Evolutionary conservation across 2,113 vertebrate genomes (phyloP), one percentile per base, ranked within the genome.

Genomic region (Panurus biarmicus): DNA sequence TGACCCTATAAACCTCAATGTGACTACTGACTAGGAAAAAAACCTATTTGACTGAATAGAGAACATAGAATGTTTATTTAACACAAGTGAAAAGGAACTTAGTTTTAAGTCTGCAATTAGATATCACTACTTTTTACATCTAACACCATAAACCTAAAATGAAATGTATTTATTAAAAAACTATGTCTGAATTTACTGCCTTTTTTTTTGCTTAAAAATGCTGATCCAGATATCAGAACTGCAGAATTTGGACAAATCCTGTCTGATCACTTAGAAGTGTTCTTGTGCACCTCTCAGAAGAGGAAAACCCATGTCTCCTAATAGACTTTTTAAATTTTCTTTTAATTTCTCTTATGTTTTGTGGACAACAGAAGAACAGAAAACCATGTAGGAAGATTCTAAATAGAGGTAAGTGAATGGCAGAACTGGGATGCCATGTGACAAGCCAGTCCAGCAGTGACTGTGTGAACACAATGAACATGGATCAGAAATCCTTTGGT

Each of bases 361-460:
- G 20, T 78, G 48, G 24, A 10, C 3, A 1, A 42, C 15, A 82
- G 54, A 64, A 21, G 3, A 1, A 0, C 33, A 54, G 57, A 79
- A 84, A 73, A 12, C 9, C 44, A 22, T 3, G 4, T 3, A 8
- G 33, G 20, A 90, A 22, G 10, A 29, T 17, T 71, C 29, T 24
- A 25, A 38, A 38, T 3, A 47, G 38, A 85, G 20, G n/a, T 26
- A 75, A 90, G 44, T 1, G 17, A 44, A 22, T 5, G 36, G 65
- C 47, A 77, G 28, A 64, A 17, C 28, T 5, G 2, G 16, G 0
- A 0, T 21, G 14, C 14, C 5, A 1, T 51, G 5, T 36, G 45
- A 35, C 24, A n/a, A 24, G 56, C 51, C 36, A 85, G 45, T 12
- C 54, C 57, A 61, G 62, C 31, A 51, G 53, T 10, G 51, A 26